A percentile compares a stretch with the other conserved stretches of the same genome.
Conservation (phyloP, 2,888 invertebrate species). For the Melitaea athalia region DNA sequence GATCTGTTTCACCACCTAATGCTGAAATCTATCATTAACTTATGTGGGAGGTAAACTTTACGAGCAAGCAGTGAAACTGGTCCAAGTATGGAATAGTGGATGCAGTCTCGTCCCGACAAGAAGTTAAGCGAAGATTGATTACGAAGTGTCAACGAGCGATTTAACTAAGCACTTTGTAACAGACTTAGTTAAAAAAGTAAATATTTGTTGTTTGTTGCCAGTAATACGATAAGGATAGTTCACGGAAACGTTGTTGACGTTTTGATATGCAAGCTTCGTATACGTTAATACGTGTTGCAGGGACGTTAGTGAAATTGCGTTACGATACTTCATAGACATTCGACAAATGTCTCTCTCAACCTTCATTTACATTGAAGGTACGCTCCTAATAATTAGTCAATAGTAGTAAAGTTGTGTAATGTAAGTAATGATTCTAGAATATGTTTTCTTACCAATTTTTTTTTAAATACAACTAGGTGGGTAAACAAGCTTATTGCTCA, state of each 20-base stretch:
- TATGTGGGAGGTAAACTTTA: no score
- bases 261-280: slow-evolving; percentile 18
- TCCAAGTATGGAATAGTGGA: no score
- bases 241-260: slow-evolving; percentile 13
- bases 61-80: no score
- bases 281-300: slow-evolving; percentile 12
- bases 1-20: no score
- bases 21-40: no score
- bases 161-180: neutral
- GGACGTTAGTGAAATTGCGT: slow-evolving; percentile 14
- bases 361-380: neutral
- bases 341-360: neutral
- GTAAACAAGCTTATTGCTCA: no score
- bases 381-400: slow-evolving; percentile 5
- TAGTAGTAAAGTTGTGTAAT: neutral
- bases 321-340: slow-evolving; percentile 4
- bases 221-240: slow-evolving; percentile 16
- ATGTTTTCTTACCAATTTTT: neutral
- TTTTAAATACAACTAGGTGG: no score
- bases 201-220: slow-evolving; percentile 3
- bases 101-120: neutral
- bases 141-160: neutral
- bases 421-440: neutral
- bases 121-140: neutral
- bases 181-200: neutral